A percentile compares a stretch with the other conserved stretches of the same genome.
Evolutionary conservation across 1,140 invertebrate species (phyloP).

Genomic region (Andricus grossulariae): DNA sequence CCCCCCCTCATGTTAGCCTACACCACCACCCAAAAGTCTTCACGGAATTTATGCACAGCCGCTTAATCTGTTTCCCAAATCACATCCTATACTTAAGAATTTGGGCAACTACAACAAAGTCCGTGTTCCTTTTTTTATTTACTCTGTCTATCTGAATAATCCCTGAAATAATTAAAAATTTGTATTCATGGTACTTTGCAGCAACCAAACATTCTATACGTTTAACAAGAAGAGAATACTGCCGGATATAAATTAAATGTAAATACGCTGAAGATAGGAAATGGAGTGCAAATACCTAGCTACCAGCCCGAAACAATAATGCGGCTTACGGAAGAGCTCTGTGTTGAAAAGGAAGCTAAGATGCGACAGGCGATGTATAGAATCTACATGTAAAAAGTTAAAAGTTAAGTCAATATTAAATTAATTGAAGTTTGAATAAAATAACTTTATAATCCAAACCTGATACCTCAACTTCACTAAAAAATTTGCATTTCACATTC

Average conservation of each 20-base stretch:
- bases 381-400: not conserved
- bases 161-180: not conserved
- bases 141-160: not conserved
- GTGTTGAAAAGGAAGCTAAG: slow-evolving; percentile 41
- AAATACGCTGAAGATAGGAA: slow-evolving; percentile 49
- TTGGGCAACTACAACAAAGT: too few species aligned
- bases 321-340: slow-evolving; percentile 46
- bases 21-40: too few species aligned
- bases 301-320: slow-evolving; percentile 52
- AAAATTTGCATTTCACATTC: not conserved
- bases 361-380: not conserved
- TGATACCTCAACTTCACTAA: not conserved
- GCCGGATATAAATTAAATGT: slow-evolving; percentile 53
- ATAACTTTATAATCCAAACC: not conserved
- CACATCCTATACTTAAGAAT: too few species aligned
- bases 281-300: slow-evolving; percentile 53
- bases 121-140: too few species aligned
- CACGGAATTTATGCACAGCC: too few species aligned
- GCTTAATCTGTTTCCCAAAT: too few species aligned
- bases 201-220: not conserved
- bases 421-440: not conserved
- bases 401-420: not conserved
- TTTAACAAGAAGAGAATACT: slow-evolving; percentile 36
- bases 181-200: not conserved
- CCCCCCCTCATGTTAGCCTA: too few species aligned